Percentiles rank a stretch among this genome's conserved stretches.
These are phyloP conservation scores for Platyrinchus mystaceus DNA, from an alignment of 2,797 vertebrate species.

Conservation along the genomic window DNA sequence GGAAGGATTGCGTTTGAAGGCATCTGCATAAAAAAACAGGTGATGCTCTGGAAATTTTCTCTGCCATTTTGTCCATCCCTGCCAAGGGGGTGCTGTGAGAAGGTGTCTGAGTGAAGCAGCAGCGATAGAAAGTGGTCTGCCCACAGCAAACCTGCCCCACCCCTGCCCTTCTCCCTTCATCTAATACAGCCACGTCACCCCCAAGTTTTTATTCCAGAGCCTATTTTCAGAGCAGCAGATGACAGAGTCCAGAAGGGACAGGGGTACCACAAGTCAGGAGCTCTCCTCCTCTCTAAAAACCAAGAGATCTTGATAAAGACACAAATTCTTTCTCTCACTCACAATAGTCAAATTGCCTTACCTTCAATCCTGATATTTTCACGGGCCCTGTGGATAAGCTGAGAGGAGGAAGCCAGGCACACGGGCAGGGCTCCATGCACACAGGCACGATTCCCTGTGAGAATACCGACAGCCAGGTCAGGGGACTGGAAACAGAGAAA, in stretches of 20 bases:
- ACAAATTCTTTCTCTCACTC: not conserved
- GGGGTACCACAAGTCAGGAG: fast-evolving
- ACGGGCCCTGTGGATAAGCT: not conserved
- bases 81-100: not conserved
- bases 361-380: not conserved
- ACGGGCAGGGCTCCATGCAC: fast-evolving
- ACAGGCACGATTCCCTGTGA: fast-evolving
- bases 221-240: not conserved
- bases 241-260: not conserved
- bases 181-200: not conserved
- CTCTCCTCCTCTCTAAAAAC: not conserved
- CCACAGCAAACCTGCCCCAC: fast-evolving
- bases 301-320: not conserved
- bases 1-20: not conserved
- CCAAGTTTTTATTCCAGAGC: not conserved
- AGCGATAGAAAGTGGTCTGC: not conserved
- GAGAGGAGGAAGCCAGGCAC: not conserved
- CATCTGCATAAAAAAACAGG: not conserved
- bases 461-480: not conserved
- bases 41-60: not conserved
- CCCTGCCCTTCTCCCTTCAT: not conserved
- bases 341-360: not conserved
- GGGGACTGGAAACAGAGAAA: not conserved
- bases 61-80: not conserved
- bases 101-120: not conserved